Evolutionary conservation across 2,888 invertebrate genomes (phyloP), one percentile per base, ranked within the genome.

Genomic region (Dexiosoma caninum): DNA sequence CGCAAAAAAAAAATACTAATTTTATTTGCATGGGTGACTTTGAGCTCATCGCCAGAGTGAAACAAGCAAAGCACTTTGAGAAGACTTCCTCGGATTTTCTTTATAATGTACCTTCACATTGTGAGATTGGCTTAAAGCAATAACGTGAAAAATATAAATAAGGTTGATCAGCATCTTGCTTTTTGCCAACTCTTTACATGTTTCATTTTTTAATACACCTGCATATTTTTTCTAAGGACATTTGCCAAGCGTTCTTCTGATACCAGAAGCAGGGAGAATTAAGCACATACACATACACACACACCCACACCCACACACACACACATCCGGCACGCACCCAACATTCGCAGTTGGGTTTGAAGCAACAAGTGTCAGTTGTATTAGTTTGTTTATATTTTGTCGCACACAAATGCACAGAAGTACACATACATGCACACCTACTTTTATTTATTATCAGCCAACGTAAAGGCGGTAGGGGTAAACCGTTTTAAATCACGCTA

Each of bases 401-500:
- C 23, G 66, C 66, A 49, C 49, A 64, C 57, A 32, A 10, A 1
- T 6, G 6, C 27, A 27, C 27, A n/a, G n/a, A 1, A 21, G 35
- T n/a, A 35, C 2, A 53, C 37, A 32, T 5, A 53, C 10, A 1
- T n/a, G n/a, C 14, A 46, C 8, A 62, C 32, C 42, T 35, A 30
- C 53, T 64, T 42, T 0, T 12, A 19, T 21, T 16, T 12, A 32
- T 55, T 19, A n/a, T n/a, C 32, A 40, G 62, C 51, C 46, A 60
- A 42, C 59, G 40, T 37, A 69, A 40, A 40, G 27, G 9, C 14
- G 62, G 35, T 53, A 40, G 35, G 60, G 32, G 53, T 37, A 46
- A 64, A 70, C 72, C 62, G 19, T 53, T 70, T 75, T 69, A 84
- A 85, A 85, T 84, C 85, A 86, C 85, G 87, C 83, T 83, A 86